Evolutionary conservation across 23 tunicate species (phyloP).

Genomic region (Corella eumyota): DNA sequence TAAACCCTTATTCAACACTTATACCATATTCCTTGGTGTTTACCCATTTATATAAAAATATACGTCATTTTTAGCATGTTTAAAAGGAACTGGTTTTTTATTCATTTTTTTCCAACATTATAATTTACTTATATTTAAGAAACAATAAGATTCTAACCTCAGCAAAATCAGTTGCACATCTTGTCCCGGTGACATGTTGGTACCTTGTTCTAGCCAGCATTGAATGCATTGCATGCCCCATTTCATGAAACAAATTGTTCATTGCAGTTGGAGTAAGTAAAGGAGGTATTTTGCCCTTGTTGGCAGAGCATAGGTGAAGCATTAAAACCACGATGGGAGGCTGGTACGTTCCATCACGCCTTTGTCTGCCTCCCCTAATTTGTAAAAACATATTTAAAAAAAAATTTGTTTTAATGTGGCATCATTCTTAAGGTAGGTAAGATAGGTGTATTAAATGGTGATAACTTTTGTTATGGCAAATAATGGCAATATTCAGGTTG

Average conservation of each 20-base stretch:
- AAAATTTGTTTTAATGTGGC: too few relatives aligned
- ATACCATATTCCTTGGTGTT: too few relatives aligned
- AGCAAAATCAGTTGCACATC: conserved; percentile 96
- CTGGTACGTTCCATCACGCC: conserved; percentile 79
- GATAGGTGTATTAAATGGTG: too few relatives aligned
- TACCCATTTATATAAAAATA: too few relatives aligned
- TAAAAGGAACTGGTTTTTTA: too few relatives aligned
- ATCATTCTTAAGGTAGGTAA: too few relatives aligned
- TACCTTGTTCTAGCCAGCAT: conserved; percentile 87
- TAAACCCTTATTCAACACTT: too few relatives aligned
- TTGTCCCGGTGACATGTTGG: conserved; percentile 91
- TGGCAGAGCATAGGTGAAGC: conserved; percentile 48
- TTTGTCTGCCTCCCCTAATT: conserved; percentile 56
- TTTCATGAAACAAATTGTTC: conserved; percentile 82
- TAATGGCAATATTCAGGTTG: too few relatives aligned
- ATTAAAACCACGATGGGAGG: conserved; percentile 69
- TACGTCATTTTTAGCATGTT: too few relatives aligned
- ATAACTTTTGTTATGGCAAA: too few relatives aligned
- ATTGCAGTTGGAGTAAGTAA: conserved; percentile 55
- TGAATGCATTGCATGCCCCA: conserved; percentile 98
- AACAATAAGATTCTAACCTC: conserved; percentile 52
- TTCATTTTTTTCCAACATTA: too few relatives aligned
- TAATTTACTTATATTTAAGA: too few relatives aligned
- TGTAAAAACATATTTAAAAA: not conserved
- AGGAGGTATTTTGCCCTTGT: conserved; percentile 31